Evolutionary conservation across 2,113 vertebrate species (phyloP).

Genomic region (Limanda limanda): DNA sequence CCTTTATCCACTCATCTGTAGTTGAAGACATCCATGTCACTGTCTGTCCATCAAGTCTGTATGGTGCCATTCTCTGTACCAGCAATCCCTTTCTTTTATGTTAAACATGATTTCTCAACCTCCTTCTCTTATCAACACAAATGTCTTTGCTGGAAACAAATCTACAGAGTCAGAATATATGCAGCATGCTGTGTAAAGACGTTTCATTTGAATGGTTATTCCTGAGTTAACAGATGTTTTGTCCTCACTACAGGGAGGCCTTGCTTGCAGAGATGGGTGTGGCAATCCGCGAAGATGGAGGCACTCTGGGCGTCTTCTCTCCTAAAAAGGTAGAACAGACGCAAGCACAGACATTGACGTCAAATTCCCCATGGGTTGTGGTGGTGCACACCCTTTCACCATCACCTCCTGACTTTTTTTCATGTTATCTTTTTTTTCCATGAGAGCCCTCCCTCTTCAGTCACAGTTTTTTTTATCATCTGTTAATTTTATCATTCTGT

Average conservation of each 20-base stretch:
- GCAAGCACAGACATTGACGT: background rate
- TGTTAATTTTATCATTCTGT: conserved; percentile 44
- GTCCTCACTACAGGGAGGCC: conserved; percentile 88
- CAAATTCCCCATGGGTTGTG: conserved; percentile 16
- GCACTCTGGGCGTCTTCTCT: conserved; percentile 97
- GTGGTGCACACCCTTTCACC: conserved; percentile 31
- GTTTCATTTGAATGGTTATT: background rate
- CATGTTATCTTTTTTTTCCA: conserved; percentile 35
- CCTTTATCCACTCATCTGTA: conserved; percentile 46
- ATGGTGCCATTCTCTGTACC: conserved; percentile 33
- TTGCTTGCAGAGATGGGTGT: conserved; percentile 98
- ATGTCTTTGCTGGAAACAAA: too few relatives aligned
- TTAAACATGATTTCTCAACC: too few relatives aligned
- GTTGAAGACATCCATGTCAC: conserved; percentile 32
- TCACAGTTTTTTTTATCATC: conserved; percentile 20
- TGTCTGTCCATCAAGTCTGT: background rate
- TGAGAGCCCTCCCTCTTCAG: background rate
- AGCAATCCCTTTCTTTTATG: too few relatives aligned
- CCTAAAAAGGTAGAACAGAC: conserved; percentile 93
- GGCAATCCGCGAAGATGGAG: conserved; percentile 97
- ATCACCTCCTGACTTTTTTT: conserved; percentile 33
- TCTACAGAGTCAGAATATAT: background rate
- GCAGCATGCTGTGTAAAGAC: background rate
- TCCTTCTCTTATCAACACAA: too few relatives aligned
- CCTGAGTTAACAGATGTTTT: background rate